Conservation (phyloP, 2,888 invertebrate species). For the Campaea margaritaria region DNA sequence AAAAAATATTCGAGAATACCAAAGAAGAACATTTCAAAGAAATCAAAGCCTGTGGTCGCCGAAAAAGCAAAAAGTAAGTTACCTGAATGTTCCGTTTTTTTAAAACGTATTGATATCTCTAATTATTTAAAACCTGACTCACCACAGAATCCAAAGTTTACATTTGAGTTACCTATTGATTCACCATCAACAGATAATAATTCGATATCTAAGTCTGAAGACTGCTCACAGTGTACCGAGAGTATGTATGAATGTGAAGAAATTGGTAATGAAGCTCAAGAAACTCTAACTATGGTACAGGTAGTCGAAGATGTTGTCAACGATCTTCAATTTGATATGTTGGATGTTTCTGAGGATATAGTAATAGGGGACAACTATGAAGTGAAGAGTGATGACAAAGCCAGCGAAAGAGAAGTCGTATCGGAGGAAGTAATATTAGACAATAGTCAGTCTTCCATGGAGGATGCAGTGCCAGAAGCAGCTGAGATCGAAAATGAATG, state of each 20-base stretch:
- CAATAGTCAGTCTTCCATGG: constrained; percentile 70
- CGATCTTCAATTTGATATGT: constrained; percentile 76
- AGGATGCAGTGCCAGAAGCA: constrained; percentile 48
- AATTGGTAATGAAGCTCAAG: background rate
- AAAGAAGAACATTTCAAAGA: constrained; percentile 42
- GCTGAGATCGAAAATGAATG: constrained; percentile 58
- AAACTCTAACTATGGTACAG: constrained; percentile 18
- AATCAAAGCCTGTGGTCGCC: constrained; percentile 39
- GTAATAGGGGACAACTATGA: constrained; percentile 73
- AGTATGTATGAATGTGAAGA: background rate
- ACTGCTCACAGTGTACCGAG: background rate
- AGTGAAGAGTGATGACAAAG: constrained; percentile 63
- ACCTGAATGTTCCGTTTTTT: constrained; percentile 66
- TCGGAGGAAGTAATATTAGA: constrained; percentile 74
- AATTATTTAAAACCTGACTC: constrained; percentile 45
- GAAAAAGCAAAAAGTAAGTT: constrained; percentile 43
- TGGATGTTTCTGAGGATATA: constrained; percentile 80
- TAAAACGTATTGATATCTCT: constrained; percentile 59
- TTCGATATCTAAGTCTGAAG: background rate
- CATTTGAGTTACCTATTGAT: constrained; percentile 7
- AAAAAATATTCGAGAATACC: constrained; percentile 47
- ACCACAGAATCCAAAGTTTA: background rate
- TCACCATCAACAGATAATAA: background rate
- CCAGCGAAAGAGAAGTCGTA: constrained; percentile 49
- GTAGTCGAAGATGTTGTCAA: constrained; percentile 53